Base-by-base conservation (phyloP, 37 sponge, comb jelly and placozoan genomes). In the Aplysina aerophoba region DNA sequence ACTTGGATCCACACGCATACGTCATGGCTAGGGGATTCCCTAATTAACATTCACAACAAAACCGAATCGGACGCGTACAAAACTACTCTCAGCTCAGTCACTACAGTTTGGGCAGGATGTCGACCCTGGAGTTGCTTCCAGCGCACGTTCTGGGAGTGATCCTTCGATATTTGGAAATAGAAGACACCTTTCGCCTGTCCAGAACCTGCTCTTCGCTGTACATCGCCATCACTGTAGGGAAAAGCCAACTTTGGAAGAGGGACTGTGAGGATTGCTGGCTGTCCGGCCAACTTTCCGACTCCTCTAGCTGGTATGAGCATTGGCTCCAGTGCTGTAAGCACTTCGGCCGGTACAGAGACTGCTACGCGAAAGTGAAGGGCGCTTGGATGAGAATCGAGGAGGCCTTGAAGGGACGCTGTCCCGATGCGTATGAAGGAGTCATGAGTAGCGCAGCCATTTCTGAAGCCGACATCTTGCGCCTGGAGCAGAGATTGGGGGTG, bases 281-380 rank as follows among this genome's bases (percentile, higher is more conserved):
- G 56, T 33, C 16, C 14, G 6, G 39, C 22, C 59, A 39, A 37
- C 40, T 66, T 16, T 66, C 69, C 61, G 36, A 27, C 12, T 63
- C 64, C 1, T 3, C 59, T 15, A 84, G 22, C 15, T 84, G 89
- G 89, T 80, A 44, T 31, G 36, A 55, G 17, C 81, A 89, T 36
- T 89, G 85, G 81, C 22, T 34, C 17, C 28, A 17, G 41, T 39
- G 53, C 53, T n/a, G 35, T 15, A 34, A 21, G 41, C 31, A 69
- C 11, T 89, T 56, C 24, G 85, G 89, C 14, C 81, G 62, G 17
- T 84, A 89, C 80, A 63, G 34, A 44, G 59, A 41, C 58, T 84
- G 84, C 38, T 89, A 80, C 63, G 89, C 89, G 1, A 72, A 78
- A 0, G 80, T 89, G 39, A 89, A 89, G 74, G 28, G 36, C 38